Evolutionary conservation across 2,888 invertebrate genomes (phyloP).

Genomic region (Cryptocheilus praepositus): DNA sequence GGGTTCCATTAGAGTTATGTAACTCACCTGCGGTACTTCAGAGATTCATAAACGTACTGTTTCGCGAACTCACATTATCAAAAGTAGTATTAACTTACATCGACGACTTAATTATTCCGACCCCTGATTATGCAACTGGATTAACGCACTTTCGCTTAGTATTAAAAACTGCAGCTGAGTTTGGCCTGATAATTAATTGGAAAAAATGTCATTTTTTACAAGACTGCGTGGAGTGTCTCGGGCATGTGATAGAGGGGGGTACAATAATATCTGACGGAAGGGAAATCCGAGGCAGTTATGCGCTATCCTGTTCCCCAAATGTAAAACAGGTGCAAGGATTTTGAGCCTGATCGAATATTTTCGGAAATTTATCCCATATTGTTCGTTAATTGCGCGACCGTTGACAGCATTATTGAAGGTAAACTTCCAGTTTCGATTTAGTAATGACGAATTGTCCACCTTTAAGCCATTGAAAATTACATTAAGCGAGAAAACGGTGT

Average conservation of each 20-base stretch:
- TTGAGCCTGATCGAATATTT: conserved; percentile 1
- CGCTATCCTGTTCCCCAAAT: neutral
- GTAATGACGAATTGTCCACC: neutral
- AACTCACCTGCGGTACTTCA: too few relatives aligned
- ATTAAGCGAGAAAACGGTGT: neutral
- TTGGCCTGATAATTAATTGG: neutral
- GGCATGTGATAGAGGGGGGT: neutral
- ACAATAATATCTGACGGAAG: neutral
- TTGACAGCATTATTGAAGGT: neutral
- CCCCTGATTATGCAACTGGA: too few relatives aligned
- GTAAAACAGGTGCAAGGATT: neutral
- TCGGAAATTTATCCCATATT: conserved; percentile 3
- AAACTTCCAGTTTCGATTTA: neutral
- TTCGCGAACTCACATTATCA: too few relatives aligned
- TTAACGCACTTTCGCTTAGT: too few relatives aligned
- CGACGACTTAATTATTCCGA: too few relatives aligned
- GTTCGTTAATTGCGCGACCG: neutral
- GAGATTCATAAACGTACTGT: too few relatives aligned
- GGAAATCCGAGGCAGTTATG: neutral
- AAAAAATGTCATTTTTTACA: neutral
- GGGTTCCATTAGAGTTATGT: too few relatives aligned
- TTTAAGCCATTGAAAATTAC: neutral
- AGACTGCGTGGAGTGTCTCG: neutral
- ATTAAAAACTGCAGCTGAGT: neutral
- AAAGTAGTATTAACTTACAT: too few relatives aligned